A percentile compares a stretch with the other conserved stretches of the same genome.
These are phyloP conservation scores for Solea solea DNA, from an alignment of 2,113 vertebrate species.

Conservation along the genomic window DNA sequence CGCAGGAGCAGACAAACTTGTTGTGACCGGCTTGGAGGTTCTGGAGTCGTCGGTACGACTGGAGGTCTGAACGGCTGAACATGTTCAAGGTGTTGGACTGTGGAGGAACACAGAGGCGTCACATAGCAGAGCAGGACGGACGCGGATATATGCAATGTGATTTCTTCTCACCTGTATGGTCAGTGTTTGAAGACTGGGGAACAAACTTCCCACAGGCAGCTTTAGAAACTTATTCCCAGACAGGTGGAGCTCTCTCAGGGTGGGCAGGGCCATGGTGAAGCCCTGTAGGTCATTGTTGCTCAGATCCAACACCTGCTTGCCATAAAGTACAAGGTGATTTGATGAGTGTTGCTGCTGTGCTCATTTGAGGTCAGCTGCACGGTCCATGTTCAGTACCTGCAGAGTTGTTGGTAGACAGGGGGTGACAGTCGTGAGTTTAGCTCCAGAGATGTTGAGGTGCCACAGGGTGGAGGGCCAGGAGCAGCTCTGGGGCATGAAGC, in stretches of 20 bases:
- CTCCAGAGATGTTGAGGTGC: constrained; percentile 86
- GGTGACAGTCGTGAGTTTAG: constrained; percentile 75
- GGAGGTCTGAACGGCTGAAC: constrained; percentile 78
- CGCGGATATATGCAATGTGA: background rate
- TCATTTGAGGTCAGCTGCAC: background rate
- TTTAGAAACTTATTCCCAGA: constrained; percentile 85
- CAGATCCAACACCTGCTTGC: constrained; percentile 84
- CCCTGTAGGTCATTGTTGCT: constrained; percentile 83
- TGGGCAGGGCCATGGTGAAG: constrained; percentile 76
- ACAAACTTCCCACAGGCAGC: constrained; percentile 73
- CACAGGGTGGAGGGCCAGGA: constrained; percentile 83
- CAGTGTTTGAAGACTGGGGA: constrained; percentile 80
- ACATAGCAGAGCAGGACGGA: background rate
- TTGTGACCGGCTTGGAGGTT: constrained; percentile 83
- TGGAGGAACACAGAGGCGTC: background rate
- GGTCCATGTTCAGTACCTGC: constrained; percentile 44
- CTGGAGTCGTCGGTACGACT: constrained; percentile 72
- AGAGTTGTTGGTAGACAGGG: constrained; percentile 79
- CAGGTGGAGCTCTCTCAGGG: constrained; percentile 86
- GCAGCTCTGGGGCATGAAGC: constrained; percentile 78
- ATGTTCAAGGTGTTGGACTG: constrained; percentile 82
- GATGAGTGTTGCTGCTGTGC: background rate
- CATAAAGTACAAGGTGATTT: background rate
- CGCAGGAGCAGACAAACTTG: constrained; percentile 89
- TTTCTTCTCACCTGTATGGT: constrained; percentile 64